Evolutionary conservation across 2,797 vertebrate species (phyloP).

Genomic region (Gouania willdenowi): DNA sequence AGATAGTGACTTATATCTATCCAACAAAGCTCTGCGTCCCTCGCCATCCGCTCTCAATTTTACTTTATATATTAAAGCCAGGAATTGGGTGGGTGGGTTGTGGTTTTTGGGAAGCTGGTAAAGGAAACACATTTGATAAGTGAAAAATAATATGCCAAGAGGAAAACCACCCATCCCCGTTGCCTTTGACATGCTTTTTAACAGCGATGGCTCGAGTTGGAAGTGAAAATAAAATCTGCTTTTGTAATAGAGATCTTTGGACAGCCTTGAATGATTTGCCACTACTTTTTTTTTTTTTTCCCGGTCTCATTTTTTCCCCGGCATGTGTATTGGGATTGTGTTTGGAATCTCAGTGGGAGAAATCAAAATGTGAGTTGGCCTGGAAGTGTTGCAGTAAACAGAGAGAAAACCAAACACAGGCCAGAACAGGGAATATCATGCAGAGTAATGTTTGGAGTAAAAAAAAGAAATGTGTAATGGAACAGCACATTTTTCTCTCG

Average conservation of each 20-base stretch:
- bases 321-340: constrained; percentile 47
- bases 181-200: constrained; percentile 70
- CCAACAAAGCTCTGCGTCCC: constrained; percentile 42
- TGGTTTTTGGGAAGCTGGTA: constrained; percentile 47
- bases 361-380: constrained; percentile 70
- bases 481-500: constrained; percentile 52
- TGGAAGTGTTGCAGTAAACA: constrained; percentile 74
- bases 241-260: constrained; percentile 70
- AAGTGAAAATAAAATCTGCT: constrained; percentile 71
- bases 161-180: constrained; percentile 70
- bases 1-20: constrained; percentile 42
- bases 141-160: constrained; percentile 75
- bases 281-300: constrained; percentile 61
- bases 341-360: constrained; percentile 63
- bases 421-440: constrained; percentile 68
- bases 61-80: constrained; percentile 51
- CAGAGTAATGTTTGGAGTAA: constrained; percentile 61
- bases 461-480: constrained; percentile 58
- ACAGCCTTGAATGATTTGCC: constrained; percentile 71
- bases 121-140: constrained; percentile 74
- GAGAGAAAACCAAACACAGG: constrained; percentile 63
- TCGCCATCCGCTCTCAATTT: constrained; percentile 72
- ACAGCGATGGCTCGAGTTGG: constrained; percentile 65
- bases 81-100: constrained; percentile 48
- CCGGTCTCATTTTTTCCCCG: constrained; percentile 61